phyloP scores from a whole-genome alignment of 2,797 vertebrate genomes.

The Coluber constrictor region DNA sequence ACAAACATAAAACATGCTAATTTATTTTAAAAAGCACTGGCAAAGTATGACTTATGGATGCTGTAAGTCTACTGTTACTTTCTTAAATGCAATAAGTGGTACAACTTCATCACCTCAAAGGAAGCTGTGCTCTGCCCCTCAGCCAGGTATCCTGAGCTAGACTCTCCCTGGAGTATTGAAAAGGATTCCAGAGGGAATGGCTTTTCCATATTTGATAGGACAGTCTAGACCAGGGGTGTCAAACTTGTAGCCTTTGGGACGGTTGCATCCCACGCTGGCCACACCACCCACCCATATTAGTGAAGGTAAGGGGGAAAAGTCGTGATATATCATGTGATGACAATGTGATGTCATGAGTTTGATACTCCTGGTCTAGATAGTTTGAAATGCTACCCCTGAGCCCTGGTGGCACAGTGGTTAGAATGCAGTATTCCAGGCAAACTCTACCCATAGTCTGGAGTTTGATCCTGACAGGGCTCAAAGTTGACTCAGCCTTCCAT shows the following conservation, averaged over 20 bases:
- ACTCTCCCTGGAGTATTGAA: constrained; percentile 3
- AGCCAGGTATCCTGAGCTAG: not conserved
- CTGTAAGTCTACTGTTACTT: not conserved
- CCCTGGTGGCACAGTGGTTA: too few relatives aligned
- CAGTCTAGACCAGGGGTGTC: not conserved
- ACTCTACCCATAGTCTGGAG: too few relatives aligned
- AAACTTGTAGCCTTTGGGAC: too few relatives aligned
- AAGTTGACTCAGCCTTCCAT: too few relatives aligned
- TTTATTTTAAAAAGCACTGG: not conserved
- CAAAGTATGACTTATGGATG: not conserved
- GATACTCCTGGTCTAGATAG: not conserved
- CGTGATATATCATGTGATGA: too few relatives aligned
- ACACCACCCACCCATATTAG: too few relatives aligned
- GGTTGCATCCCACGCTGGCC: too few relatives aligned
- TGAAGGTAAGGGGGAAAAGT: too few relatives aligned
- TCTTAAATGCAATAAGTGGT: not conserved
- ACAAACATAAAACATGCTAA: not conserved
- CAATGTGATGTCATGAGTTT: too few relatives aligned
- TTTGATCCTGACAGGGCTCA: too few relatives aligned
- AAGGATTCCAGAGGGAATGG: constrained; percentile 27
- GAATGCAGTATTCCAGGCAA: too few relatives aligned
- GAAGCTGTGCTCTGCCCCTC: not conserved
- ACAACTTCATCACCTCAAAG: not conserved
- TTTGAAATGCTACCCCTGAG: not conserved
- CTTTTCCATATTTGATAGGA: constrained; percentile 20